Percentiles rank a stretch among this genome's conserved stretches.
Conservation (phyloP, 1,140 invertebrate species). For the Procambarus clarkii region DNA sequence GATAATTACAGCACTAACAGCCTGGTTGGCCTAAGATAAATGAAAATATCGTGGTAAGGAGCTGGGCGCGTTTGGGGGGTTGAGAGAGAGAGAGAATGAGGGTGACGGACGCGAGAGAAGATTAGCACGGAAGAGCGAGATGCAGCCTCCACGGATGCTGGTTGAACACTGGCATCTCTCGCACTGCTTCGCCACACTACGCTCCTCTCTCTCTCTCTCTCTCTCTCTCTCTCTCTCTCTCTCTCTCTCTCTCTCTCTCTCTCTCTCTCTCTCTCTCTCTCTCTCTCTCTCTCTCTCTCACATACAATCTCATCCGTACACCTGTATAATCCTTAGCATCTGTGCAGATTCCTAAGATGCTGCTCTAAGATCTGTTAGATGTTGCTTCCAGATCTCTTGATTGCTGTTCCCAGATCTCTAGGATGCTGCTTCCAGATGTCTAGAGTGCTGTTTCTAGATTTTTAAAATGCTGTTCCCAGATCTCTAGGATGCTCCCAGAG, state of each 20-base stretch:
- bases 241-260: background rate
- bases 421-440: too few relatives aligned
- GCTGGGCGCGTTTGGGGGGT: background rate
- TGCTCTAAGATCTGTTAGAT: too few relatives aligned
- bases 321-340: too few relatives aligned
- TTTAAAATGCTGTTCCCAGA: too few relatives aligned
- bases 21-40: background rate
- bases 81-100: constrained; percentile 5
- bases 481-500: too few relatives aligned
- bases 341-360: too few relatives aligned
- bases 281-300: background rate
- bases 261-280: background rate
- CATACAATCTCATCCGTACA: too few relatives aligned
- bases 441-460: too few relatives aligned
- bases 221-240: constrained; percentile 14
- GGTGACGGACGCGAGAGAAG: background rate
- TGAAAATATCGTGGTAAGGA: background rate
- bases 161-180: constrained; percentile 22
- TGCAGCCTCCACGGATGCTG: constrained; percentile 52
- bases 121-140: constrained; percentile 4
- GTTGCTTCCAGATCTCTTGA: too few relatives aligned
- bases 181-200: background rate
- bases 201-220: constrained; percentile 14
- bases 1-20: too few relatives aligned
- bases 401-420: too few relatives aligned